phyloP scores from a whole-genome alignment of 1,140 invertebrate genomes.

The Metopolophium dirhodum region DNA sequence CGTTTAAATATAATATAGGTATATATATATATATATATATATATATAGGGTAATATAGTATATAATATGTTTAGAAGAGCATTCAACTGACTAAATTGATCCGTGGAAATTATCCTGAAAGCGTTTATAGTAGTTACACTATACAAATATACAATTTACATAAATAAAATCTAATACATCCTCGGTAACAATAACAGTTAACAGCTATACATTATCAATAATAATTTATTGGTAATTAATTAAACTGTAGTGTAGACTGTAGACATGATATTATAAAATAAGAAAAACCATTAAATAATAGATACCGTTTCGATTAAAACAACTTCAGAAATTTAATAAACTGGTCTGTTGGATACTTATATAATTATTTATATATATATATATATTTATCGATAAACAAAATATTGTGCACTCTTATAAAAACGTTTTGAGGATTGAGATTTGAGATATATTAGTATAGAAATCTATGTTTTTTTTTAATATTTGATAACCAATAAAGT shows the following conservation, averaged over 20 bases:
- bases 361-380: not conserved
- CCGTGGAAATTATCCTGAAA: not conserved
- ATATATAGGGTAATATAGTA: not conserved
- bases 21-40: not conserved
- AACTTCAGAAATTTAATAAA: not conserved
- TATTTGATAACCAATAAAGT: not conserved
- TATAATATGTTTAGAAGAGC: not conserved
- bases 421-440: not conserved
- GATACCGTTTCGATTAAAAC: not conserved
- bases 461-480: not conserved
- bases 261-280: not conserved
- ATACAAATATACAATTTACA: not conserved
- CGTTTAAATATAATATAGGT: not conserved
- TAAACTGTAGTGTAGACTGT: not conserved
- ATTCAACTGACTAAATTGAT: not conserved
- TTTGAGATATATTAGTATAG: not conserved
- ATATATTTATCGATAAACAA: not conserved
- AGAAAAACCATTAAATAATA: not conserved
- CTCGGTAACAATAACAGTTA: not conserved
- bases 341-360: not conserved
- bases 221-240: not conserved
- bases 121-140: not conserved
- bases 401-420: not conserved
- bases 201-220: not conserved
- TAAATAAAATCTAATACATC: not conserved